A percentile compares a stretch with the other conserved stretches of the same genome.
phyloP scores from a whole-genome alignment of 2,888 invertebrate genomes.

The Julus scanicus region DNA sequence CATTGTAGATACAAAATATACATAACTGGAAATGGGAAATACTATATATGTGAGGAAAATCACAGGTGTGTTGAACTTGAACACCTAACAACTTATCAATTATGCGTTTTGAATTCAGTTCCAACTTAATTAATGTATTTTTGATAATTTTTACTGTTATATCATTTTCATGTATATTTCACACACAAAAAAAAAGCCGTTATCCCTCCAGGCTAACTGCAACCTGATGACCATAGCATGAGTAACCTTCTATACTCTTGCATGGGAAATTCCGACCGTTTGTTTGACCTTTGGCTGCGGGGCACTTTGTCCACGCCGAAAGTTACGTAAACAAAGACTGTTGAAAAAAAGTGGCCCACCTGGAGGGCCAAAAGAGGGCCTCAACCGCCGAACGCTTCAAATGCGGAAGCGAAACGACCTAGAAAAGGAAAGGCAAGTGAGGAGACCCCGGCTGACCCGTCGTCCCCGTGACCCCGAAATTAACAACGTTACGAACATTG shows the following conservation, averaged over 20 bases:
- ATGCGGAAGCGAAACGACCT: slow-evolving; percentile 32
- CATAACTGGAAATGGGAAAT: no score
- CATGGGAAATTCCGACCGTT: slow-evolving; percentile 18
- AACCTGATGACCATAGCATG: not conserved
- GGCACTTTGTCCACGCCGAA: not conserved
- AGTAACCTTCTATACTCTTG: not conserved
- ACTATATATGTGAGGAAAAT: no score
- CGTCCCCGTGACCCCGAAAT: slow-evolving; percentile 39
- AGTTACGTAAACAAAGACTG: not conserved
- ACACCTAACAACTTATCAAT: no score
- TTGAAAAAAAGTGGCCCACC: slow-evolving; percentile 3
- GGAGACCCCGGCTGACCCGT: slow-evolving; percentile 34
- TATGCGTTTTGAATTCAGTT: no score
- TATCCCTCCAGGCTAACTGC: not conserved
- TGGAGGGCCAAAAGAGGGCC: slow-evolving; percentile 16
- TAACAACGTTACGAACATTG: slow-evolving; percentile 14
- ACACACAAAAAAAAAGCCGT: no score
- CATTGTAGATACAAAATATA: no score
- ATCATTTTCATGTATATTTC: no score
- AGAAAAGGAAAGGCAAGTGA: not conserved
- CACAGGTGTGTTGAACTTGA: no score
- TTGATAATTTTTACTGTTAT: no score
- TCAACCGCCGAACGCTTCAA: not conserved
- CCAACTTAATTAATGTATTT: no score
- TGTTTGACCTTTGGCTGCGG: slow-evolving; percentile 22